phyloP scores from a whole-genome alignment of 2,113 vertebrate species.

The Oncorhynchus mykiss region DNA sequence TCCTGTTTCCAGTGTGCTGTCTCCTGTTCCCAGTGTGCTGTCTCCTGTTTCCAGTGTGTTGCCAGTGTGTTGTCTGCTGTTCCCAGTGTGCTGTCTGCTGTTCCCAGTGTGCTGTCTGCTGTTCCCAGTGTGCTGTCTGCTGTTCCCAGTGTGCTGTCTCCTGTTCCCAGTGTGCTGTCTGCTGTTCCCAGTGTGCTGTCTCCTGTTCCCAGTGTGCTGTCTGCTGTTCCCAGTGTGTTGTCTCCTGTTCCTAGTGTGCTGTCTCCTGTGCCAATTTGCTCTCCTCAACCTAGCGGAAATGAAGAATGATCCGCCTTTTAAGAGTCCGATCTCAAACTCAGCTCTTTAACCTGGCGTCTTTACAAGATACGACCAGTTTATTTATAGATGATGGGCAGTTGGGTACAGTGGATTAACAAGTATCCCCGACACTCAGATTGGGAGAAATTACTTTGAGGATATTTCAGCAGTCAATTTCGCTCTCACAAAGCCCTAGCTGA shows the following conservation, averaged over 20 bases:
- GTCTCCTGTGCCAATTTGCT: conserved; percentile 54
- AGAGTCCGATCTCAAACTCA: conserved; percentile 51
- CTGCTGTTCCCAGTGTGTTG: no score
- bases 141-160: no score
- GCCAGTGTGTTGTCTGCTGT: rapidly evolving
- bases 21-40: no score
- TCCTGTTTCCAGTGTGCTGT: no score
- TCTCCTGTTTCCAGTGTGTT: no score
- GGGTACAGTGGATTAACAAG: conserved; percentile 60
- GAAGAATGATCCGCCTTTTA: conserved; percentile 59
- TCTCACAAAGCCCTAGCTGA: conserved; percentile 60
- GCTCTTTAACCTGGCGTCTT: conserved; percentile 46
- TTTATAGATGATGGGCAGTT: conserved; percentile 63
- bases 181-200: no score
- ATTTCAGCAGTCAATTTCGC: conserved; percentile 59
- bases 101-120: no score
- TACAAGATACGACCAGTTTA: conserved; percentile 53
- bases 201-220: no score
- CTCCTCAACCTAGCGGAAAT: conserved; percentile 63
- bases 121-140: no score
- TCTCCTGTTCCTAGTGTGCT: no score
- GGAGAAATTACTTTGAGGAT: conserved; percentile 62
- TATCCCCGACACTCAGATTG: conserved; percentile 60
- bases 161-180: no score
- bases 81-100: no score